A percentile compares a stretch with the other conserved stretches of the same genome.
Evolutionary conservation across 2,797 vertebrate species (phyloP).

Genomic region (Enteromius argenteus): DNA sequence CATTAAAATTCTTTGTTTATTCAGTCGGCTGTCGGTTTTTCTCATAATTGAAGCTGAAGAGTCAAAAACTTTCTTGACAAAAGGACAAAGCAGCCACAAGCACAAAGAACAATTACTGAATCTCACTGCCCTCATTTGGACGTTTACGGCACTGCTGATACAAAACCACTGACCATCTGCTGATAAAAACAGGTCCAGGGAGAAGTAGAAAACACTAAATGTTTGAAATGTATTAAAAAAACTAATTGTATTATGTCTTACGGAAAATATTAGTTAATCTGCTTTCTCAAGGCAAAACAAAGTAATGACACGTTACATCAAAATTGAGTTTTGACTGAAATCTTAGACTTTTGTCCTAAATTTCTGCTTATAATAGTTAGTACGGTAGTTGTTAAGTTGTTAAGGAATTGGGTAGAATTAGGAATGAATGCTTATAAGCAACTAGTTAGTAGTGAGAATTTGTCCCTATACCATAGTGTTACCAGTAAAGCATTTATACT

Average conservation of each 20-base stretch:
- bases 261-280: not conserved
- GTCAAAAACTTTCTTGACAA: constrained; percentile 28
- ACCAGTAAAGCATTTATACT: not conserved
- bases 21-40: not conserved
- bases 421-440: not conserved
- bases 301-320: not conserved
- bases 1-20: constrained; percentile 26
- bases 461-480: not conserved
- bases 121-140: constrained; percentile 40
- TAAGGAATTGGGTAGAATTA: not conserved
- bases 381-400: not conserved
- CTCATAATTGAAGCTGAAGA: constrained; percentile 26
- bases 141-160: constrained; percentile 4
- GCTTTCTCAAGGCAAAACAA: not conserved
- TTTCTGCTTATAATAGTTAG: not conserved
- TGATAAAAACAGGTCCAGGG: not conserved
- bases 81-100: constrained; percentile 5
- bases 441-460: not conserved
- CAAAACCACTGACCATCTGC: not conserved
- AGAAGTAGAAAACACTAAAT: not conserved
- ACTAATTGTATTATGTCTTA: not conserved
- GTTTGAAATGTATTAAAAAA: not conserved
- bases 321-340: not conserved
- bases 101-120: constrained; percentile 1
- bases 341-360: not conserved